A percentile compares a stretch with the other conserved stretches of the same genome.
Evolutionary conservation across 2,113 vertebrate species (phyloP).

Genomic region (Danionella cerebrum): DNA sequence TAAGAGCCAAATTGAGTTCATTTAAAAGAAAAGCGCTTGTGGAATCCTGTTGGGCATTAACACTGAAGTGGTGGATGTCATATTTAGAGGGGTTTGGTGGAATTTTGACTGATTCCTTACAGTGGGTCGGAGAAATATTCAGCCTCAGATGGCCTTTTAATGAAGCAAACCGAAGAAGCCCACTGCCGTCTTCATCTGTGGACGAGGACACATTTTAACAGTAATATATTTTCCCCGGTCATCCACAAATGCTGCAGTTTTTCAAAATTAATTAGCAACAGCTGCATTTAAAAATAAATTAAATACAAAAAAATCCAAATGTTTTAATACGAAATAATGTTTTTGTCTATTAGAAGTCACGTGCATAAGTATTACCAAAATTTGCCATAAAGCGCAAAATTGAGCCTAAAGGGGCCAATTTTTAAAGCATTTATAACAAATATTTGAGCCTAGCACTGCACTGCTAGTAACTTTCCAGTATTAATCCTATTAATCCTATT

Average conservation of each 20-base stretch:
- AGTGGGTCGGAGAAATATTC: background rate
- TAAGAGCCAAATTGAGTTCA: background rate
- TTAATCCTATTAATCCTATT: too few relatives aligned
- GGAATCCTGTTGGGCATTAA: background rate
- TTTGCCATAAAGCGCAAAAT: too few relatives aligned
- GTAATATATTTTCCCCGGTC: background rate
- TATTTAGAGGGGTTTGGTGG: background rate
- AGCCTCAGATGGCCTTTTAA: background rate
- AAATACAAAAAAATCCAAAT: too few relatives aligned
- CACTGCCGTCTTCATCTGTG: background rate
- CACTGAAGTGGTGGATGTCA: background rate
- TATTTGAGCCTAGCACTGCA: too few relatives aligned
- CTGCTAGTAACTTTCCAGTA: too few relatives aligned
- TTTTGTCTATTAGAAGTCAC: too few relatives aligned
- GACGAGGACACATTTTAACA: background rate
- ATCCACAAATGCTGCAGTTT: background rate
- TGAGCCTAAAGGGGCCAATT: too few relatives aligned
- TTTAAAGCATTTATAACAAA: too few relatives aligned
- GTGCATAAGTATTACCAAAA: too few relatives aligned
- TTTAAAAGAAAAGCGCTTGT: background rate
- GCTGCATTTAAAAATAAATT: too few relatives aligned
- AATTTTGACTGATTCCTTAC: background rate
- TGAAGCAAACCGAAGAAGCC: background rate
- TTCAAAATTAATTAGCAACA: too few relatives aligned
- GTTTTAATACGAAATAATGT: too few relatives aligned